Evolutionary conservation across 2,113 vertebrate species (phyloP).

Genomic region (Cryptomyrus ogoouensis): DNA sequence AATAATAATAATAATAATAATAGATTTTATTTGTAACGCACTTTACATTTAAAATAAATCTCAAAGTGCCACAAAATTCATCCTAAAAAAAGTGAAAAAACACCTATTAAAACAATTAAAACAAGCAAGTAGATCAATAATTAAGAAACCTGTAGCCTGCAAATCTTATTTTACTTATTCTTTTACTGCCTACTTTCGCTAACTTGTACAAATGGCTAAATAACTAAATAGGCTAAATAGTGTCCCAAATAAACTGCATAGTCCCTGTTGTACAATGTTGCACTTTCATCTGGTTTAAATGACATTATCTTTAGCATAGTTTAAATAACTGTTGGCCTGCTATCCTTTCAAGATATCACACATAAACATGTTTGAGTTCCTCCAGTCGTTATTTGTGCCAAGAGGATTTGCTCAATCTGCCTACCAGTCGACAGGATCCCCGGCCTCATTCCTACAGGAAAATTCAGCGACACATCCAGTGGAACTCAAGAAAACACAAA

Average conservation of each 20-base stretch:
- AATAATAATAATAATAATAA: too few relatives aligned
- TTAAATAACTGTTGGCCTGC: neutral
- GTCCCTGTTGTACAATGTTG: neutral
- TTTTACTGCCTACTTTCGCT: neutral
- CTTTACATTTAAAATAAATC: too few relatives aligned
- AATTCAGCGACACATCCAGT: constrained; percentile 42
- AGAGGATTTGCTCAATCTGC: constrained; percentile 40
- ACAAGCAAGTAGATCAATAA: too few relatives aligned
- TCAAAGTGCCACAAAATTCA: too few relatives aligned
- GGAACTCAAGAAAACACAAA: constrained; percentile 18
- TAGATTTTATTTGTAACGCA: too few relatives aligned
- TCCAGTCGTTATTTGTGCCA: neutral
- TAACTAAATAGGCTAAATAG: neutral
- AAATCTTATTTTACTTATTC: neutral
- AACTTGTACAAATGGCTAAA: neutral
- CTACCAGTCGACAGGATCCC: constrained; percentile 83
- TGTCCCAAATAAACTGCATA: neutral
- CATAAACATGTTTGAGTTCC: neutral
- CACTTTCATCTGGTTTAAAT: neutral
- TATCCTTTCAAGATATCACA: neutral
- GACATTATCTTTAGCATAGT: neutral
- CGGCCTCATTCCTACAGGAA: constrained; percentile 79
- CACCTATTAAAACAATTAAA: too few relatives aligned
- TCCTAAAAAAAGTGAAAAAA: too few relatives aligned
- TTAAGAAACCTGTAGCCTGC: too few relatives aligned